phyloP scores from a whole-genome alignment of 2,797 vertebrate species.

The Gymnoscopelus microlampas region DNA sequence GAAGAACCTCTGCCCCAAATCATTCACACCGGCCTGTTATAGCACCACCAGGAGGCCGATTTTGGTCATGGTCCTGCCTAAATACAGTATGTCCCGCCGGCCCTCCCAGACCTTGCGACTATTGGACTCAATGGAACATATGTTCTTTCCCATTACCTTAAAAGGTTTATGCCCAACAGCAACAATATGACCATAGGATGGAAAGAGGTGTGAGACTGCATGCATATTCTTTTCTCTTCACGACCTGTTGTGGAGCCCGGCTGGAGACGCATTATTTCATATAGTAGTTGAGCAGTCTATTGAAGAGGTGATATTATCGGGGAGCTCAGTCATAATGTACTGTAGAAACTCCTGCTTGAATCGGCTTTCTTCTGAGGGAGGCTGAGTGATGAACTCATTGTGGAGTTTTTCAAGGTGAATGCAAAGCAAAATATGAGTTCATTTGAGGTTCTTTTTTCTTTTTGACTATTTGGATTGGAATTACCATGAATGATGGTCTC shows the following conservation, averaged over 20 bases:
- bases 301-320: not conserved
- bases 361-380: slow-evolving; percentile 5
- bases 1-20: no score
- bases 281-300: not conserved
- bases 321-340: not conserved
- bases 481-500: not conserved
- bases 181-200: slow-evolving; percentile 39
- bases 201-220: slow-evolving; percentile 43
- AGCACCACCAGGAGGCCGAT: no score
- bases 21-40: no score
- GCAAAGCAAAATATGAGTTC: not conserved
- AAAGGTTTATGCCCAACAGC: no score
- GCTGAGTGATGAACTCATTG: not conserved
- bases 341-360: slow-evolving; percentile 1
- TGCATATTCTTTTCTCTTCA: not conserved
- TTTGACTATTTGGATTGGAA: not conserved
- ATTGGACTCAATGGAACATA: no score
- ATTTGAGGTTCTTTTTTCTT: not conserved
- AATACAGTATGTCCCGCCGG: no score
- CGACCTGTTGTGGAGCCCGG: no score
- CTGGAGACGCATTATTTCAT: slow-evolving; percentile 12
- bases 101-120: no score
- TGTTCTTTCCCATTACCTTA: no score
- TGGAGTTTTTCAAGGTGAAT: not conserved
- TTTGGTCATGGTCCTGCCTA: no score